Percentiles rank a stretch among this genome's conserved stretches.
phyloP scores from a whole-genome alignment of 2,888 invertebrate species.

The Chrysolina haemoptera region DNA sequence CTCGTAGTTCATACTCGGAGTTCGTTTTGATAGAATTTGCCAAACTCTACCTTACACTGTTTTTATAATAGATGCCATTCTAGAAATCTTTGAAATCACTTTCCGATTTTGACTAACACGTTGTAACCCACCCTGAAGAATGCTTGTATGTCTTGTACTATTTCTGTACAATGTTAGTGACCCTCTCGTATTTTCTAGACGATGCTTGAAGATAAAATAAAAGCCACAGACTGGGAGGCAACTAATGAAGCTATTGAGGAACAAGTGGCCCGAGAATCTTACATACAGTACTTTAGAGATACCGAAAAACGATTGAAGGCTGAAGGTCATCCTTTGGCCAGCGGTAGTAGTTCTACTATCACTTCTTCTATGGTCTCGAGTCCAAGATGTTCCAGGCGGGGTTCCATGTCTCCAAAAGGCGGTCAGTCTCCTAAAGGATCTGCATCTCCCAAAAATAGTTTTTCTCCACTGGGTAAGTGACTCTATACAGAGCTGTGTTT shows the following conservation, averaged over 20 bases:
- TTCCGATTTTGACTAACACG: too few relatives aligned
- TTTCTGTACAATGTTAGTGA: too few relatives aligned
- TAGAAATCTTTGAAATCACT: too few relatives aligned
- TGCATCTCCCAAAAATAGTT: slow-evolving; percentile 60
- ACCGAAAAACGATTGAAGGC: slow-evolving; percentile 67
- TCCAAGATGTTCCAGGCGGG: slow-evolving; percentile 63
- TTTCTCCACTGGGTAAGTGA: slow-evolving; percentile 55
- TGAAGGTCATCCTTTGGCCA: slow-evolving; percentile 63
- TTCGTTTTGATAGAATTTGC: too few relatives aligned
- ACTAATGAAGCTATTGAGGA: slow-evolving; percentile 93
- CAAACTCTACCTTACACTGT: too few relatives aligned
- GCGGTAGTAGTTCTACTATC: slow-evolving; percentile 67
- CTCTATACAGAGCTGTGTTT: too few relatives aligned
- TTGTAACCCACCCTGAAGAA: not conserved
- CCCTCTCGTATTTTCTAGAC: slow-evolving; percentile 73
- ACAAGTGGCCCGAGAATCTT: slow-evolving; percentile 88
- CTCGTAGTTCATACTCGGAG: too few relatives aligned
- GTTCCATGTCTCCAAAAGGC: slow-evolving; percentile 67
- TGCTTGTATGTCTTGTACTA: not conserved
- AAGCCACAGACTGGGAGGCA: slow-evolving; percentile 93
- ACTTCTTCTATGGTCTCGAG: slow-evolving; percentile 65
- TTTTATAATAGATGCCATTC: too few relatives aligned
- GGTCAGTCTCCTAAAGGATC: slow-evolving; percentile 66
- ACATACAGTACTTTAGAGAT: slow-evolving; percentile 77
- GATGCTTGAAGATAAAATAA: slow-evolving; percentile 91